These are phyloP conservation scores for Enteromius trimaculatus DNA, from an alignment of 2,797 vertebrate genomes.

Conservation along the genomic window DNA sequence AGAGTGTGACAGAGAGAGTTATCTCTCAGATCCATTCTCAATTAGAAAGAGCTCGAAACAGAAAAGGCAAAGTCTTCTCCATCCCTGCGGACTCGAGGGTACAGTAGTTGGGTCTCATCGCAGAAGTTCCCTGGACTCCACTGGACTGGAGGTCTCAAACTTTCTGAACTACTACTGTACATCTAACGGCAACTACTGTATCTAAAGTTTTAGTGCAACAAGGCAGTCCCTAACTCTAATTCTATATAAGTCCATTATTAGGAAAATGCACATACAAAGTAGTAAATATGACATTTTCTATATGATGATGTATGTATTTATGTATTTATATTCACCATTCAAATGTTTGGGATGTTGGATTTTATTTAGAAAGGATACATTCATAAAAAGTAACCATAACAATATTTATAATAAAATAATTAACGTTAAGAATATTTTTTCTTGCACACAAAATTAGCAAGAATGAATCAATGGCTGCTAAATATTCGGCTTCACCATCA, in stretches of 20 bases:
- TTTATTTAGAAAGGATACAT: neutral
- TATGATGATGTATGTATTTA: no score
- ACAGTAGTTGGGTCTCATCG: slow-evolving; percentile 9
- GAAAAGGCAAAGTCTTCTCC: slow-evolving; percentile 1
- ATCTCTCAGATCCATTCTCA: slow-evolving; percentile 39
- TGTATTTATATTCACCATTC: neutral
- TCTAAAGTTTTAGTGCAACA: neutral
- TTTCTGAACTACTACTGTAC: neutral
- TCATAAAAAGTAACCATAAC: neutral
- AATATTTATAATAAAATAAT: neutral
- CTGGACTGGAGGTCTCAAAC: neutral
- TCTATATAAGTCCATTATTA: neutral
- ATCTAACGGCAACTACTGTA: neutral
- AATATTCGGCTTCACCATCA: no score
- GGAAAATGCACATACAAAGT: neutral
- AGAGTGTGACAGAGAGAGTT: slow-evolving; percentile 38
- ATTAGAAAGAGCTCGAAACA: slow-evolving; percentile 35
- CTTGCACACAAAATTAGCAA: neutral
- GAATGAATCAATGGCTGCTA: no score
- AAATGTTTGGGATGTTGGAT: neutral
- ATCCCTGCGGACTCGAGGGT: neutral
- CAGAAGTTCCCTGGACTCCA: slow-evolving; percentile 26
- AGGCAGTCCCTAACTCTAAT: neutral
- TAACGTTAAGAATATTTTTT: neutral
- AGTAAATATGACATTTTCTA: neutral